Evolutionary conservation across 2,113 vertebrate species (phyloP).

Genomic region (Ceyx melanurus): DNA sequence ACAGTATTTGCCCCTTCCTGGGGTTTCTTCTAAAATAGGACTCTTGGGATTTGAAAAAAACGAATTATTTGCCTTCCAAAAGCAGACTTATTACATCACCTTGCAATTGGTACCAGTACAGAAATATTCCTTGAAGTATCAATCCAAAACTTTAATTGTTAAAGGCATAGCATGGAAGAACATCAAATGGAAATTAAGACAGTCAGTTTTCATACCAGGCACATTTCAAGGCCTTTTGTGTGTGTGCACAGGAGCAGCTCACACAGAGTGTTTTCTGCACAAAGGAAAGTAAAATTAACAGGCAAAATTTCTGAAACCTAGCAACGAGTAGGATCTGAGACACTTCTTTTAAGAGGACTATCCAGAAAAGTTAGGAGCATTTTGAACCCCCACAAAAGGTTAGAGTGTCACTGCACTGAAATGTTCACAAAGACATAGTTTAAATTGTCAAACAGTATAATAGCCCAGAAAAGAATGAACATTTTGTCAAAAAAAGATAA

Average conservation of each 20-base stretch:
- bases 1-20: not conserved
- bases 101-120: not conserved
- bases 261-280: not conserved
- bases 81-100: not conserved
- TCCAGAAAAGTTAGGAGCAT: not conserved
- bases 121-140: not conserved
- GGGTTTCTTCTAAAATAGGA: not conserved
- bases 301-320: not conserved
- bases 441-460: slow-evolving; percentile 17
- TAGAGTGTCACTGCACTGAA: not conserved
- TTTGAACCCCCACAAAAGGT: not conserved
- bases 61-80: not conserved
- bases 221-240: not conserved
- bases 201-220: not conserved
- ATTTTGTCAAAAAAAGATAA: not conserved
- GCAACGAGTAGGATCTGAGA: not conserved
- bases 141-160: not conserved
- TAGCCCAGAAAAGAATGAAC: not conserved
- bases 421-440: not conserved
- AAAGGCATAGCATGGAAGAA: not conserved
- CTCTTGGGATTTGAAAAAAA: not conserved
- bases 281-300: not conserved
- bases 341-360: not conserved
- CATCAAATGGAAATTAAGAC: not conserved
- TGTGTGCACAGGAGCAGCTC: not conserved